Evolutionary conservation across 2,113 vertebrate genomes (phyloP).

Genomic region (Cephalopterus ornatus): DNA sequence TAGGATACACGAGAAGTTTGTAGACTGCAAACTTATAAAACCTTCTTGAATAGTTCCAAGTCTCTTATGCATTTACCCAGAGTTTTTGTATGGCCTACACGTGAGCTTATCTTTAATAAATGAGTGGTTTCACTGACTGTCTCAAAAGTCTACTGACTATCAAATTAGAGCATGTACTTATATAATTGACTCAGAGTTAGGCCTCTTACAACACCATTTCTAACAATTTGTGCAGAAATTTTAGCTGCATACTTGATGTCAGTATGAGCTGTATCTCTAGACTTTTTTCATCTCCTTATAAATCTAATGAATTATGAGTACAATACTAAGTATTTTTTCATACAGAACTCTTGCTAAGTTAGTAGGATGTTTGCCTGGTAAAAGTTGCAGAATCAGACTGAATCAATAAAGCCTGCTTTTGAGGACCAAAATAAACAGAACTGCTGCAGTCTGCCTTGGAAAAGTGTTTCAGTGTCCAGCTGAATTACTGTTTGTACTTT

Average conservation of each 20-base stretch:
- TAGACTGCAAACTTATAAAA: not conserved
- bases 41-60: not conserved
- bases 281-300: not conserved
- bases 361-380: not conserved
- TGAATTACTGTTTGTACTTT: slow-evolving; percentile 2
- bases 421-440: not conserved
- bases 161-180: not conserved
- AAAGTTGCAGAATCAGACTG: not conserved
- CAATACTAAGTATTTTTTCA: not conserved
- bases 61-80: not conserved
- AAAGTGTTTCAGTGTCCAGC: not conserved
- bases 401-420: slow-evolving; percentile 7
- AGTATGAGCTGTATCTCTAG: not conserved
- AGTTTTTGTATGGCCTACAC: not conserved
- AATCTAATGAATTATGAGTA: not conserved
- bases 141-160: not conserved
- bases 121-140: not conserved
- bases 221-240: not conserved
- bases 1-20: not conserved
- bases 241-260: not conserved
- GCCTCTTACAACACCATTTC: not conserved
- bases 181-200: not conserved
- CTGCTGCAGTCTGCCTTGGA: not conserved
- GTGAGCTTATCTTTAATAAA: not conserved
- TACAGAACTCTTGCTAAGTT: not conserved